phyloP scores from a whole-genome alignment of 1,140 invertebrate species.

The Pteromalus puparum region DNA sequence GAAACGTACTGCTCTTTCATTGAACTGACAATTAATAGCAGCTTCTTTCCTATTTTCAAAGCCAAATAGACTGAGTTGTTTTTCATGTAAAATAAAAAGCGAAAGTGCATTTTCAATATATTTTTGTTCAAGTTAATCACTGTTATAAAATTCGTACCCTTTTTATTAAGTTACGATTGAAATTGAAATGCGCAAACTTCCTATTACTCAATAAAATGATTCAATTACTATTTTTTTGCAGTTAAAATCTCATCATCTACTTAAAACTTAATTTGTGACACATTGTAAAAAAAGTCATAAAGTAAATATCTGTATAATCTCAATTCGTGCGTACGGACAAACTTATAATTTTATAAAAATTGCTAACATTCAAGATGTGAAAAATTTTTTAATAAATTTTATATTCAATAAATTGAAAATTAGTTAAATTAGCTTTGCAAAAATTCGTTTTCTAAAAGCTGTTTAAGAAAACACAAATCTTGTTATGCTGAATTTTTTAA shows the following conservation, averaged over 20 bases:
- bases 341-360: constrained; percentile 7
- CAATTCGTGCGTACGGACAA: constrained; percentile 29
- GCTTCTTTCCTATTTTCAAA: constrained; percentile 25
- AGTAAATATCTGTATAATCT: constrained; percentile 19
- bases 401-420: neutral
- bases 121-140: constrained; percentile 31
- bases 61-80: constrained; percentile 32
- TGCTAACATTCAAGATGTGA: neutral
- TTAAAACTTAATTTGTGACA: constrained; percentile 26
- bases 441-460: constrained; percentile 7
- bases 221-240: neutral
- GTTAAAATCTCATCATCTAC: constrained; percentile 11
- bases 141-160: constrained; percentile 48
- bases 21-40: constrained; percentile 34
- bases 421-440: neutral
- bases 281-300: constrained; percentile 32
- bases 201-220: constrained; percentile 34
- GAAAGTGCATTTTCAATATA: constrained; percentile 34
- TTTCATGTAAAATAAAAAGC: constrained; percentile 42
- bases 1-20: constrained; percentile 38
- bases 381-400: constrained; percentile 8
- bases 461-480: neutral
- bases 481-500: constrained; percentile 23
- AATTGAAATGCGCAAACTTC: constrained; percentile 39
- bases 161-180: constrained; percentile 45